Conservation (phyloP, 2,797 vertebrate species). For the Enteromius thamalakanensis region DNA sequence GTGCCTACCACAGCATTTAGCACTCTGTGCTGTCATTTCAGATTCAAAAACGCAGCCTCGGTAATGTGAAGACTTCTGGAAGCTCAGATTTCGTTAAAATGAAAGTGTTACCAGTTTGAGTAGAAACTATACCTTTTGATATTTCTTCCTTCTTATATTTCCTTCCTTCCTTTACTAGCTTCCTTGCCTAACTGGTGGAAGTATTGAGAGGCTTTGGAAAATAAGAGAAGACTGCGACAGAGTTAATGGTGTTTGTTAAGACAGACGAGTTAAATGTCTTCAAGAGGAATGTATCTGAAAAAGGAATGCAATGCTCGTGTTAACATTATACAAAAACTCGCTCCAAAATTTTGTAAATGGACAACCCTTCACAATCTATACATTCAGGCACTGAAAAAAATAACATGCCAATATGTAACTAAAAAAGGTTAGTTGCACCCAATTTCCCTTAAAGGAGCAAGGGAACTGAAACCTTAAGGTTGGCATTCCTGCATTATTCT, state of each 20-base stretch:
- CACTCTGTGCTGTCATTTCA: slow-evolving; percentile 59
- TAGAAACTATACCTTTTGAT: slow-evolving; percentile 22
- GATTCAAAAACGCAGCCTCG: slow-evolving; percentile 64
- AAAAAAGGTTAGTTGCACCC: slow-evolving; percentile 81
- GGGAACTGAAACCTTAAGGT: slow-evolving; percentile 79
- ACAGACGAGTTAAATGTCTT: slow-evolving; percentile 74
- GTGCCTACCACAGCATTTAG: slow-evolving; percentile 56
- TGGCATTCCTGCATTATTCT: slow-evolving; percentile 80
- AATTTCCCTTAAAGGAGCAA: slow-evolving; percentile 78
- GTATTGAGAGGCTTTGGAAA: slow-evolving; percentile 67
- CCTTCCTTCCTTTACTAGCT: slow-evolving; percentile 14
- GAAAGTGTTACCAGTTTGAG: slow-evolving; percentile 59
- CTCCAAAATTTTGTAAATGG: slow-evolving; percentile 84
- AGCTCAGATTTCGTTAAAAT: slow-evolving; percentile 72
- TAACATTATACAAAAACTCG: slow-evolving; percentile 80
- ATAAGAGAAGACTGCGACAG: slow-evolving; percentile 73
- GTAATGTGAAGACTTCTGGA: slow-evolving; percentile 72
- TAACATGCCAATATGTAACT: slow-evolving; percentile 84
- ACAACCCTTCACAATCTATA: slow-evolving; percentile 85
- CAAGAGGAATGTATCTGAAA: slow-evolving; percentile 85
- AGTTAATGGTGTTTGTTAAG: slow-evolving; percentile 81
- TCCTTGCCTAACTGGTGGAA: slow-evolving; percentile 69
- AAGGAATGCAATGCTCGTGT: slow-evolving; percentile 84
- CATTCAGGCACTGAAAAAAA: slow-evolving; percentile 85
- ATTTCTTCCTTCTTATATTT: slow-evolving; percentile 43